These are phyloP conservation scores for Melanotaenia trifasciata DNA, from an alignment of 2,797 vertebrate genomes.

Conservation along the genomic window DNA sequence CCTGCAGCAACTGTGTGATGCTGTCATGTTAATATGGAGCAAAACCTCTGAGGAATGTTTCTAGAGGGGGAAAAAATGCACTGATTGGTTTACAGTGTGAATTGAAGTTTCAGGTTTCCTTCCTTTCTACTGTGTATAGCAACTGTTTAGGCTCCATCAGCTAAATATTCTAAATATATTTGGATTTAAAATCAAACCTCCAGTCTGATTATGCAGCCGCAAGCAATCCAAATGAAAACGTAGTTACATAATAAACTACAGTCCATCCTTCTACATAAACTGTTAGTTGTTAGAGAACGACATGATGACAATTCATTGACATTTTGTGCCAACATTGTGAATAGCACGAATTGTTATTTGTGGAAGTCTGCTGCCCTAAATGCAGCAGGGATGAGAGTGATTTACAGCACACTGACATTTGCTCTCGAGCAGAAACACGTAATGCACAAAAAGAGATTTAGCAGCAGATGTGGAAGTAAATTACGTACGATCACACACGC, in stretches of 20 bases:
- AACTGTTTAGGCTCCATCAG: neutral
- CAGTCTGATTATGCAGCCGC: neutral
- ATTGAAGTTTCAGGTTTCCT: neutral
- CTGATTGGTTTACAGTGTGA: too few relatives aligned
- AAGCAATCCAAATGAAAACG: neutral
- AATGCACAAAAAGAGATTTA: slow-evolving; percentile 28
- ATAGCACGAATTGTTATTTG: neutral
- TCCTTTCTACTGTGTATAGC: neutral
- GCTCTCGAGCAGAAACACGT: slow-evolving; percentile 19
- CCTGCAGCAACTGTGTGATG: too few relatives aligned
- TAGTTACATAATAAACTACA: neutral
- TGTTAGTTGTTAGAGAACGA: neutral
- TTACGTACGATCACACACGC: slow-evolving; percentile 41
- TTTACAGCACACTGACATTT: slow-evolving; percentile 20
- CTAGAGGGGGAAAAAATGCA: too few relatives aligned
- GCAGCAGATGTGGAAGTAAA: slow-evolving; percentile 59
- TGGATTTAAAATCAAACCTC: neutral
- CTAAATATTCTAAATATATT: neutral
- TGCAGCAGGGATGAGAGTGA: slow-evolving; percentile 20
- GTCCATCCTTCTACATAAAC: neutral
- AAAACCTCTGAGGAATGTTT: too few relatives aligned
- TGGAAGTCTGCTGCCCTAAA: slow-evolving; percentile 21
- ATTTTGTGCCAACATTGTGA: slow-evolving; percentile 3
- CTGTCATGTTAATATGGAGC: too few relatives aligned
- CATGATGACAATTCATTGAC: slow-evolving; percentile 8